phyloP scores from a whole-genome alignment of 2,888 invertebrate species.

The Diachrysia chrysitis region DNA sequence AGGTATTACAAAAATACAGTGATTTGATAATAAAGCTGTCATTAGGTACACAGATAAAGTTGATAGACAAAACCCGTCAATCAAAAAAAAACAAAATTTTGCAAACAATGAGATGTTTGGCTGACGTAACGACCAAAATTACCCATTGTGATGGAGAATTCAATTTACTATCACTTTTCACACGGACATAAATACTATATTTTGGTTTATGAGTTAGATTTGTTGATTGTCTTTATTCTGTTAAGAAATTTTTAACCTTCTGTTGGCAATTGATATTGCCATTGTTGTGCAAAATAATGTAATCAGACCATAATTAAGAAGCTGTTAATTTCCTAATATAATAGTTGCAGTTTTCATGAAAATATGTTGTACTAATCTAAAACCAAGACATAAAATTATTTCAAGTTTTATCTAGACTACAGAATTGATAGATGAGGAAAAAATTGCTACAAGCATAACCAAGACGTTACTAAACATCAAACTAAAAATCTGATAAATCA shows the following conservation, averaged over 20 bases:
- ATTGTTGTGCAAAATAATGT: not conserved
- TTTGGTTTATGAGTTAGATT: not conserved
- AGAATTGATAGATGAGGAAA: no score
- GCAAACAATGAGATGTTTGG: not conserved
- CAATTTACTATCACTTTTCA: constrained; percentile 14
- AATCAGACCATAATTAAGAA: not conserved
- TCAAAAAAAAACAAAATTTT: constrained; percentile 9
- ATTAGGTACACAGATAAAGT: constrained; percentile 46
- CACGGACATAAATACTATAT: not conserved
- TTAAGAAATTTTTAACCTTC: not conserved
- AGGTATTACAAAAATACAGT: not conserved
- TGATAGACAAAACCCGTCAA: not conserved
- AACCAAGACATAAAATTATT: no score
- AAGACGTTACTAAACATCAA: no score
- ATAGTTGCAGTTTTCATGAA: not conserved
- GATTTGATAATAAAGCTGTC: constrained; percentile 37
- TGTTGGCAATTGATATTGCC: not conserved
- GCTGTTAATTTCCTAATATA: not conserved
- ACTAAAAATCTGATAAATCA: no score
- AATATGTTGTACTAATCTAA: no score
- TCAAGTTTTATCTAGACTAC: no score
- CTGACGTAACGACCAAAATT: constrained; percentile 2
- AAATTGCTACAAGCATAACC: no score
- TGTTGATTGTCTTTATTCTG: not conserved
- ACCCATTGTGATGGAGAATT: constrained; percentile 18